Percentiles rank a stretch among this genome's conserved stretches.
These are phyloP conservation scores for Platygyra sinensis DNA, from an alignment of 64 coral and sea anemone genomes.

Conservation along the genomic window DNA sequence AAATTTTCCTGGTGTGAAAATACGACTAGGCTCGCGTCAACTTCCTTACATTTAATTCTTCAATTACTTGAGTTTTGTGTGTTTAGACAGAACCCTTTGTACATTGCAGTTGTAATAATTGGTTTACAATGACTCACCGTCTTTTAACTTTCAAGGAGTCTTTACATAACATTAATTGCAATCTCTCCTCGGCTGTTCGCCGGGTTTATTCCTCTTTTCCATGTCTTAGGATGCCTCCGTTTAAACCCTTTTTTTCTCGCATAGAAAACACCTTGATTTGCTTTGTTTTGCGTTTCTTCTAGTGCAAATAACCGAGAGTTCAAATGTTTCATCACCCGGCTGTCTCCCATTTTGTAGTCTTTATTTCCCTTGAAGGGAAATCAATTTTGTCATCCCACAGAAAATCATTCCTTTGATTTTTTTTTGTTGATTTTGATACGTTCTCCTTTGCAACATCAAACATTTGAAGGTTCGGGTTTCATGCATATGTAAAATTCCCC, in stretches of 20 bases:
- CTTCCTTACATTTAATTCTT: conserved; percentile 37
- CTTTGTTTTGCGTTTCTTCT: not conserved
- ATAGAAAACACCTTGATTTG: not conserved
- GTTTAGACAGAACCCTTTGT: conserved; percentile 46
- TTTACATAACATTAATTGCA: conserved; percentile 42
- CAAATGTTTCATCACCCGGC: not conserved
- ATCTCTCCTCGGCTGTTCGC: not conserved
- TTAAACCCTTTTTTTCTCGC: not conserved
- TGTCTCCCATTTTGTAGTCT: not conserved
- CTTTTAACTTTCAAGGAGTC: conserved; percentile 48
- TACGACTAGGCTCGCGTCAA: conserved; percentile 12
- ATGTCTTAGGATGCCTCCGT: not conserved
- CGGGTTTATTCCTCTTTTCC: not conserved
- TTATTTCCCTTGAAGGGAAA: not conserved
- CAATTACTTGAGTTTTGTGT: conserved; percentile 44
- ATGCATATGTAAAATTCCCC: conserved; percentile 37
- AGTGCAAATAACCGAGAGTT: not conserved
- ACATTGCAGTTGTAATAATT: conserved; percentile 47
- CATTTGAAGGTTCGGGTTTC: conserved; percentile 30
- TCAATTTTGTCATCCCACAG: not conserved
- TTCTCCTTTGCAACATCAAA: not conserved
- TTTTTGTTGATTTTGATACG: conserved; percentile 26
- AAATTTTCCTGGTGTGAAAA: conserved; percentile 29
- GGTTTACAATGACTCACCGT: conserved; percentile 42
- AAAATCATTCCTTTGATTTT: not conserved